A percentile compares a stretch with the other conserved stretches of the same genome.
Conservation (phyloP, 2,888 invertebrate species). For the Mantis religiosa region DNA sequence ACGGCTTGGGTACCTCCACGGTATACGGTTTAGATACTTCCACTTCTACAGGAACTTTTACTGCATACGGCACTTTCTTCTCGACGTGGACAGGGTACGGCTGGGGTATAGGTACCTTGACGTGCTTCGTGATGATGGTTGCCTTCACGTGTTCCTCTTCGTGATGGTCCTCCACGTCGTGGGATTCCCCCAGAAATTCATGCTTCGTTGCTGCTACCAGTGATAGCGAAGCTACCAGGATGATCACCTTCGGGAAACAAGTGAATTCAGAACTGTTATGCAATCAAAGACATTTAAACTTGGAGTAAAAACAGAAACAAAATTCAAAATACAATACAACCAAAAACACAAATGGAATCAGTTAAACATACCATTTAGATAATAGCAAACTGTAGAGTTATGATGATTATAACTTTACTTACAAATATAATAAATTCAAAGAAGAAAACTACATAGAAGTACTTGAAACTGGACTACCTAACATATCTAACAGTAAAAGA, state of each 20-base stretch:
- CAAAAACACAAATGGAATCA: too few relatives aligned
- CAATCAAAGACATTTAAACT: too few relatives aligned
- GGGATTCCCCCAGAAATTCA: neutral
- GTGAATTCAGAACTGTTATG: too few relatives aligned
- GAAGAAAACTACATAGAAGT: too few relatives aligned
- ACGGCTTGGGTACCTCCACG: conserved; percentile 45
- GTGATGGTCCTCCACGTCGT: neutral
- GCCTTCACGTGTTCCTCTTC: conserved; percentile 20
- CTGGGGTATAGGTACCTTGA: conserved; percentile 37
- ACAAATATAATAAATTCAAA: too few relatives aligned
- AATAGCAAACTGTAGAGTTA: too few relatives aligned
- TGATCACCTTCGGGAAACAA: neutral
- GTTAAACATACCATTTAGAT: too few relatives aligned
- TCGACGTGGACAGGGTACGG: conserved; percentile 42
- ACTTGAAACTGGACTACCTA: too few relatives aligned
- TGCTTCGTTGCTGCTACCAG: neutral
- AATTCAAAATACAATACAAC: too few relatives aligned
- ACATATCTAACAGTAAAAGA: too few relatives aligned
- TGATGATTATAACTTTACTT: too few relatives aligned
- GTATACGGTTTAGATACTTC: conserved; percentile 67
- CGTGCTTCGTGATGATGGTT: conserved; percentile 28
- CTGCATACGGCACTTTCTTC: conserved; percentile 40
- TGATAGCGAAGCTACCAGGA: neutral
- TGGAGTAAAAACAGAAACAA: too few relatives aligned
- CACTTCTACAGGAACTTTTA: conserved; percentile 49